Conservation (phyloP, 64 coral and sea anemone species). For the Trachythela sp. region DNA sequence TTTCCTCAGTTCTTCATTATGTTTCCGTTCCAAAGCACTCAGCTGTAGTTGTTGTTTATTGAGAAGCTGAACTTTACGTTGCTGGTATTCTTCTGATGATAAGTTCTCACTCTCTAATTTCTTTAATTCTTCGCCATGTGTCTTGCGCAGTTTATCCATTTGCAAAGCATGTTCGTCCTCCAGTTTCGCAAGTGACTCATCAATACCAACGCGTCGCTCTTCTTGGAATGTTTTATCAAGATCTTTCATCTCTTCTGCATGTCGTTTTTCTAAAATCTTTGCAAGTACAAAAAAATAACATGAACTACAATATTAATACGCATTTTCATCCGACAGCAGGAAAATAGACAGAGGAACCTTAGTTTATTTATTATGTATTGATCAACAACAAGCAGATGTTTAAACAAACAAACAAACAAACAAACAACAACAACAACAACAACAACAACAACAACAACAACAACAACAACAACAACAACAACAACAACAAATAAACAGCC, state of each 20-base stretch:
- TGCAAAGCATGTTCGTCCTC: slow-evolving; percentile 81
- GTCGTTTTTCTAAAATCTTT: slow-evolving; percentile 84
- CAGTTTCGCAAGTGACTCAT: slow-evolving; percentile 84
- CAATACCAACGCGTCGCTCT: slow-evolving; percentile 78
- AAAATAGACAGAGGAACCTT: not conserved
- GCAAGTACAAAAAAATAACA: not conserved
- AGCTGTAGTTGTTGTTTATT: slow-evolving; percentile 87
- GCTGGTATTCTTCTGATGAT: slow-evolving; percentile 69
- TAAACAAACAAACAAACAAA: too few species aligned
- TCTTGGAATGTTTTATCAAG: slow-evolving; percentile 81
- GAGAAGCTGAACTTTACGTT: slow-evolving; percentile 73
- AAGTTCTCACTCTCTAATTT: slow-evolving; percentile 58
- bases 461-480: too few species aligned
- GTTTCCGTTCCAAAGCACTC: slow-evolving; percentile 78
- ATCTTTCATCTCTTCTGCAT: slow-evolving; percentile 82
- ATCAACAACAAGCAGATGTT: too few species aligned
- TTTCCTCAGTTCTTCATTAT: slow-evolving; percentile 63
- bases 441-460: too few species aligned
- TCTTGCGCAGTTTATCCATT: slow-evolving; percentile 64
- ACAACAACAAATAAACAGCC: too few species aligned
- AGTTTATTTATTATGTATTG: too few species aligned
- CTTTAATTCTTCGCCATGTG: slow-evolving; percentile 61
- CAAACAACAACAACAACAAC: too few species aligned
- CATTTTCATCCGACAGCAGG: not conserved
- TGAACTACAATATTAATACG: not conserved